These are phyloP conservation scores for Protobothrops flavoviridis DNA, from an alignment of 2,113 vertebrate genomes.

Conservation along the genomic window DNA sequence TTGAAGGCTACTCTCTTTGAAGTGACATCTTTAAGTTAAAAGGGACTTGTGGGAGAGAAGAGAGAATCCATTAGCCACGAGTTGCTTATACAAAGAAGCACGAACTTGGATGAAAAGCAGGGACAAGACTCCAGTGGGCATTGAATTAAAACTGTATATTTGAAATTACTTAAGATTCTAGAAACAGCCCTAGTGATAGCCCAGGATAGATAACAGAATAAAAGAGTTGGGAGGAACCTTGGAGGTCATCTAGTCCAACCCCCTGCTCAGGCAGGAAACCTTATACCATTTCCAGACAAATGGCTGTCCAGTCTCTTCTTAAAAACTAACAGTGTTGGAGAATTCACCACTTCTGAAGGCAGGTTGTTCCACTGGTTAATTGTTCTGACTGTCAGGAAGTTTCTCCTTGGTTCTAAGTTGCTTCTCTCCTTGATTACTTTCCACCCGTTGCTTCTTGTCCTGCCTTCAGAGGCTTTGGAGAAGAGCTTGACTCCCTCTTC, in stretches of 20 bases:
- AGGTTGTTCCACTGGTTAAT: neutral
- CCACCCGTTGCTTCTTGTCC: too few relatives aligned
- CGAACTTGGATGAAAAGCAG: neutral
- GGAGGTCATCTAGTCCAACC: neutral
- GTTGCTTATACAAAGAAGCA: neutral
- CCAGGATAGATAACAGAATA: neutral
- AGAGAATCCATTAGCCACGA: neutral
- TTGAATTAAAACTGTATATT: neutral
- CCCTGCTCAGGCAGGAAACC: too few relatives aligned
- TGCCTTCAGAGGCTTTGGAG: too few relatives aligned
- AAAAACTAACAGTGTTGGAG: neutral
- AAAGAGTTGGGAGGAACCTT: neutral
- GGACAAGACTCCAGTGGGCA: neutral
- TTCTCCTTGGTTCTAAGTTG: neutral
- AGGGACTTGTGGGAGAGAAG: neutral
- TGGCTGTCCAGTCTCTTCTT: neutral
- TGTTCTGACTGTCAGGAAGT: neutral
- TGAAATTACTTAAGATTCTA: neutral
- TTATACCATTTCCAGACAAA: neutral
- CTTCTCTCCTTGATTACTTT: neutral
- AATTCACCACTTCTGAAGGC: neutral
- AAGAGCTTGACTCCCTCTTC: too few relatives aligned
- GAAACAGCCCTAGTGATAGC: neutral
- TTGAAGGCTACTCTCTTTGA: conserved; percentile 26
- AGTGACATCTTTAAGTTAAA: conserved; percentile 13